Base-by-base conservation (phyloP, 2,888 invertebrate species). In the Orthonychiurus folsomi region DNA sequence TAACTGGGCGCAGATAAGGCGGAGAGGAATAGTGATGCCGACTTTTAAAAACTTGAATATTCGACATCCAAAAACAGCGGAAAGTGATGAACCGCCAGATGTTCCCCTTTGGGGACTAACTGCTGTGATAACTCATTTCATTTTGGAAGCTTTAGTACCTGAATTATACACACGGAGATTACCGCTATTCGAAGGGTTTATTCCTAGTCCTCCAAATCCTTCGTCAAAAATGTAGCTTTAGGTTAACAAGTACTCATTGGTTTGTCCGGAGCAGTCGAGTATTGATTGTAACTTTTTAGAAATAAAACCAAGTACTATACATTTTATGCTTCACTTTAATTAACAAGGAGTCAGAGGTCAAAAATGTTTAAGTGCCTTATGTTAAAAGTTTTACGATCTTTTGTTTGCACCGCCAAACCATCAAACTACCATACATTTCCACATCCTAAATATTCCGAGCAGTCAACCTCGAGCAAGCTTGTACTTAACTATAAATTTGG, bases 51-150 rank as follows among this genome's bases (percentile, higher is more conserved):
- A 73, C 62, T 62, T 69, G 50, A 56, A 67, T 25, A 63, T 59
- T n/a, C 37, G 23, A 15, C 59, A 59, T 48, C 47, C 57, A 20
- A 52, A 52, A 52, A 52, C 24, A 20, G 50, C 60, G 52, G 59
- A 27, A 2, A 3, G 3, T 28, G 53, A 20, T 1, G 59, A 55
- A 1, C 37, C 63, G 3, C 53, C 58, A 50, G 63, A 58, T 28
- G 63, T 64, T 23, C 50, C 59, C 3, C 54, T 89, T 63, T 89
- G 89, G 88, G 89, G 89, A 2, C 77, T 87, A 1, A 90, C 90
- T 0, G 90, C 87, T 0, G 81, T 84, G 52, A 81, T 91, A 21
- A 90, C 90, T 0, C 85, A 89, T 74, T 75, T 83, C 28, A 83
- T 87, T 69, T 77, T 92, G 60, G 81, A 78, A 59, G 82, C 85